Base-by-base conservation (phyloP, 2,113 vertebrate genomes). In the Mobula hypostoma region DNA sequence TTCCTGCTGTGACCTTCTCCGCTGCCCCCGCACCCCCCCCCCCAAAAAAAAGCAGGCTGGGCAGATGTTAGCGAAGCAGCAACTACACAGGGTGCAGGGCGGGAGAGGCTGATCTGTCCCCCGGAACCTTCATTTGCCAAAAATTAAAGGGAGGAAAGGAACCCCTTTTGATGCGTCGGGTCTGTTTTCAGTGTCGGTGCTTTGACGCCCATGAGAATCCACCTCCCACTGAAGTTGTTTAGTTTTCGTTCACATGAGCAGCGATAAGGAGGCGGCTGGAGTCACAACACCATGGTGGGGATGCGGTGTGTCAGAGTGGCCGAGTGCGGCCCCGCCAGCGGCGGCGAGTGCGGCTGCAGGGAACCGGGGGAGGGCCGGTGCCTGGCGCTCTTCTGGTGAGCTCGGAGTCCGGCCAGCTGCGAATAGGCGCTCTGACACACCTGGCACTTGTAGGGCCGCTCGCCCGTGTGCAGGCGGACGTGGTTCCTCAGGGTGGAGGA, bases 351-450 rank as follows among this genome's bases (percentile, higher is more conserved):
- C 17, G 94, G 95, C 95, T 95, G 96, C 82, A 96, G 95, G 78
- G 97, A 96, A 15, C 95, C 80, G 6, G 95, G 95, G 68, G 95
- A 97, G 0, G 99, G 99, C 92, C 98, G 98, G 96, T 99, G 99
- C 76, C 98, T 96, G 7, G 99, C 98, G 72, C 98, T 99, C 95
- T 99, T 99, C 97, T 99, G 98, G 95, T 99, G 99, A 0, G 99
- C 99, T 58, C 99, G 97, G n/a, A 99, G 97, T 32, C 98, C 99
- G 0, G 99, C 99, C 58, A 99, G 98, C 97, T 99, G 98, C 0
- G 98, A 99, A 94, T 99, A 99, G 76, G 99, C 99, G 95, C 99
- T 99, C 95, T 99, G 99, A 96, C 99, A 99, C 1, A 99, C 98
- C 95, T 98, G 98, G 95, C 99, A 99, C 96, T 98, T 99, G 97